Evolutionary conservation across 2,797 vertebrate species (phyloP), one percentile per base, ranked within the genome.

Genomic region (Echiichthys vipera): DNA sequence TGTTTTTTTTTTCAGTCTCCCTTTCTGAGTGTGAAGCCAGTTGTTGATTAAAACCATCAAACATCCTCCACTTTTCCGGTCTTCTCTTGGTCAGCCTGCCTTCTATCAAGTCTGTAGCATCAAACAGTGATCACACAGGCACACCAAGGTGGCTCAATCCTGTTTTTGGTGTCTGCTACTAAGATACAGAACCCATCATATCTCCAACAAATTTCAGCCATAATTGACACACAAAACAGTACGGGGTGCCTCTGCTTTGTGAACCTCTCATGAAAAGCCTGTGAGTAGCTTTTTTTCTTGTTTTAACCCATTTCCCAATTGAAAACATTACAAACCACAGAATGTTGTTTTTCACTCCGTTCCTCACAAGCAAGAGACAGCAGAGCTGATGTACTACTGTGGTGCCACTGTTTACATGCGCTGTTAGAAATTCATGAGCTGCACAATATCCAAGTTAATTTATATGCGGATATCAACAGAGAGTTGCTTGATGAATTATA

Each of bases 401-500:
- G 76, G 49, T 58, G 68, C 84, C 74, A 67, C 82, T 77, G 81
- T 84, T 83, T 83, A 80, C 86, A 84, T 77, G 67, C 32, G 9
- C 51, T 7, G 51, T 84, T 81, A 80, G 74, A 92, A 87, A 90
- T 92, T 89, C 87, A 92, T 88, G 87, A 91, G 88, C 82, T 54
- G 82, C 83, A 88, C 84, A 85, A 90, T 86, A 89, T 85, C 83
- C 24, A 74, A 90, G 80, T 90, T 90, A 72, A 92, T 92, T 91
- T 84, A 90, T 86, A 90, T 88, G 88, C 84, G 46, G 83, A 85
- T 85, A 92, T 89, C 85, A 88, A 88, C 87, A 74, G 78, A 84
- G 83, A 83, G 80, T 84, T 76, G 71, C 85, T 77, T 87, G 83
- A 92, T 93, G 85, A 93, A 92, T 93, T 91, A 92, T 88, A 90